phyloP scores from a whole-genome alignment of 2,888 invertebrate genomes.

The Caenorhabditis japonica region DNA sequence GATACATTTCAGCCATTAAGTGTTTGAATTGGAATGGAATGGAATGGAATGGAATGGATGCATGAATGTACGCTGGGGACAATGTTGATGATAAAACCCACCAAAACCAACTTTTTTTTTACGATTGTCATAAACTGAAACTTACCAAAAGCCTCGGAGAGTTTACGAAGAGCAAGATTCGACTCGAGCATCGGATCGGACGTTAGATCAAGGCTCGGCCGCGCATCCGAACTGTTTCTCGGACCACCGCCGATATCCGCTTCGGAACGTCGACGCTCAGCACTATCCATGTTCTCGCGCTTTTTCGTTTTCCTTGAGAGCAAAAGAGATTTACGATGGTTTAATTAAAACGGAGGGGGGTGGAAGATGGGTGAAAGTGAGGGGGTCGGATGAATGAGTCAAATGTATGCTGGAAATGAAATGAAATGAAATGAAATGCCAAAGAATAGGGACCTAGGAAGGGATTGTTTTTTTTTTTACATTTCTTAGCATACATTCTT shows the following conservation, averaged over 20 bases:
- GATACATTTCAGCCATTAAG: no score
- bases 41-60: no score
- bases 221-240: constrained; percentile 45
- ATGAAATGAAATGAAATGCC: neutral
- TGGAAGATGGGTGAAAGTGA: neutral
- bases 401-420: neutral
- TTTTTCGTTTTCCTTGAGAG: constrained; percentile 46
- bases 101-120: no score
- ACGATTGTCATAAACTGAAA: no score
- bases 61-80: no score
- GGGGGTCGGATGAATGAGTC: no score
- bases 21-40: no score
- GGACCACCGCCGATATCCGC: constrained; percentile 47
- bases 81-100: no score
- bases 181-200: constrained; percentile 71
- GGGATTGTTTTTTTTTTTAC: no score
- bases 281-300: constrained; percentile 52
- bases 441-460: constrained; percentile 2
- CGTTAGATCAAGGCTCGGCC: constrained; percentile 57
- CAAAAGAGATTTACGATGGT: constrained; percentile 32
- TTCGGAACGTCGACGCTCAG: constrained; percentile 63
- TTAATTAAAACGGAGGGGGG: constrained; percentile 37
- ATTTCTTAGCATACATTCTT: no score
- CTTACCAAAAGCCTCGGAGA: constrained; percentile 74
- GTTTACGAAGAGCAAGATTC: constrained; percentile 70